Base-by-base conservation (phyloP, 1,140 invertebrate species). In the Aricia agestis region DNA sequence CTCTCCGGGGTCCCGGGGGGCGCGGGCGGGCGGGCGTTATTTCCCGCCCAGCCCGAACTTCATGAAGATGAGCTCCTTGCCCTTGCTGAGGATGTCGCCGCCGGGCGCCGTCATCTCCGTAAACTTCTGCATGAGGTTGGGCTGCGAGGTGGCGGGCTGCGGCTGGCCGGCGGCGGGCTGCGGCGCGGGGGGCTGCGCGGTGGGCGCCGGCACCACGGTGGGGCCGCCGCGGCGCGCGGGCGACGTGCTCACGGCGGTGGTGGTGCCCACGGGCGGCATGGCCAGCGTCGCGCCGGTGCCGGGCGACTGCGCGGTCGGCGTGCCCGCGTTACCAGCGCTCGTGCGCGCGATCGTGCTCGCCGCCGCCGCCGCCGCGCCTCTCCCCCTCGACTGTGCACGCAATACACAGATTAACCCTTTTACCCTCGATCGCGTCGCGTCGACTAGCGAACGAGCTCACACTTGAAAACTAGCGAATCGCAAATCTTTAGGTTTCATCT, bases 51-150 rank as follows among this genome's bases (percentile, higher is more conserved):
- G 93, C 67, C 96, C 96, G 84, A 97, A 97, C 93, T 97, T 97
- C 94, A 97, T 97, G 89, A 97, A 97, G 82, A 97, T 97, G 52
- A 96, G 93, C 92, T 97, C 97, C 92, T 97, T 97, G 76, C 96
- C 97, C 91, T 97, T 97, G 77, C 96, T 97, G 52, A 97, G 92
- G 71, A 97, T 96, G 80, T 97, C 96, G 68, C 96, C 96, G 66
- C 96, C 96, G 72, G 95, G 95, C 58, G 95, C 95, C 19, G 95
- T 95, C 90, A 97, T 96, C 82, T 97, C 96, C 70, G 94, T 94
- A 78, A 96, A 94, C 81, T 96, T 96, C 83, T 96, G 95, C 95
- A 96, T 96, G 65, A 96, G 92, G 87, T 96, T 96, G 17, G 95
- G 95, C 68, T 90, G 94, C 91, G 73, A 89, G 83, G 69, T 88